Base-by-base conservation (phyloP, 2,797 vertebrate genomes). In the Uromys caudimaculatus region DNA sequence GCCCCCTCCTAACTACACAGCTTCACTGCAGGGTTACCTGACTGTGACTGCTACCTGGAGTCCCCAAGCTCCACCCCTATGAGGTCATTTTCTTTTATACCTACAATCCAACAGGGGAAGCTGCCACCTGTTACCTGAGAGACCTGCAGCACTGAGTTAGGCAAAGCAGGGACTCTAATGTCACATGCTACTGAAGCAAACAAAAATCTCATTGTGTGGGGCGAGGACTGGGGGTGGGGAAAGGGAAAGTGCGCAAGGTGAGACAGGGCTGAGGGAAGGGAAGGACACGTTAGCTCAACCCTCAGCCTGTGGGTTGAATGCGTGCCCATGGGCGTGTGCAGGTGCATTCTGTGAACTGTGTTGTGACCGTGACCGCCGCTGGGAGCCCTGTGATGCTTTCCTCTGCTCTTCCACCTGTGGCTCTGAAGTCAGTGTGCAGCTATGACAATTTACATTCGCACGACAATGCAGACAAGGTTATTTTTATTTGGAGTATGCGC, bases 1-100 rank as follows among this genome's bases (percentile, higher is more conserved):
- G 97, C 89, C 93, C 95, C 60, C 35, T 95, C 95, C 97, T 98
- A 98, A 98, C 97, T 95, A 96, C 98, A 98, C 98, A 97, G 98
- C 99, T 99, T 98, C 97, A 97, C 97, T 98, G 97, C 62, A 27
- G 82, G 73, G 96, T 98, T 98, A 98, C 98, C 97, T 98, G 98
- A 98, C 98, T 98, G 98, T 97, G 97, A 97, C 98, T 97, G 98
- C 97, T 98, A 98, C 99, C 98, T 98, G 93, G 98, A 94, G 96
- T 98, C 98, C 89, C 97, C 73, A 93, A 97, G 97, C 98, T 97
- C 98, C 98, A 98, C 99, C 99, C 98, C 99, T 98, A 99, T 99
- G 99, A 98, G 98, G 98, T 98, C 97, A 98, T 98, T 88, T 93
- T 97, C 95, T 95, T 97, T 89, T 96, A 87, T 98, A 98, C 98